Evolutionary conservation across 2,797 vertebrate species (phyloP), one percentile per base, ranked within the genome.

Genomic region (Columba guinea): DNA sequence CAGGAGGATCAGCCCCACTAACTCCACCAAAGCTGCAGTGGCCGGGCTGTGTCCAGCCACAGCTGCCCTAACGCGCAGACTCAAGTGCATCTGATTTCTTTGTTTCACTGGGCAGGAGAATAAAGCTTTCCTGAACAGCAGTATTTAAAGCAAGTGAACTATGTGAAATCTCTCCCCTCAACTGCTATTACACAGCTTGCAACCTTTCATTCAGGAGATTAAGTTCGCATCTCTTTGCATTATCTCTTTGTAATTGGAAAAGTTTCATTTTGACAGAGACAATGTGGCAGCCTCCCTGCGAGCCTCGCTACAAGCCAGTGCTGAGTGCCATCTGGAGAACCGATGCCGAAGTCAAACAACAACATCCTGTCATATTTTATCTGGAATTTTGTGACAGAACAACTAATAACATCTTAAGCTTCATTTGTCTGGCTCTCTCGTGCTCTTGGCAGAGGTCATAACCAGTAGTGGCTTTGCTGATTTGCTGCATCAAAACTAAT

Each of bases 361-460:
- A 97, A 86, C 96, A 96, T 97, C 97, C 97, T 98, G 97, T 97
- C 94, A 93, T 96, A 93, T 95, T 97, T 96, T 96, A 96, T 97
- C 96, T 96, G 97, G 94, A 97, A 97, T 96, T 97, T 97, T 89
- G 96, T 85, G 89, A 90, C 88, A 89, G 95, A 98, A 97, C 92
- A 95, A 95, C 97, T 97, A 97, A 96, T 96, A 97, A 81, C 96
- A 93, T 98, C 97, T 97, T 98, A 97, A 97, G 96, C 97, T 96
- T 98, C 96, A 97, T 97, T 97, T 97, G 97, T 97, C 96, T 97
- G 95, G 94, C 92, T 83, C 87, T 71, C 96, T 94, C 71, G 82
- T 95, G 97, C 96, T 98, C 95, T 97, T 98, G 97, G 97, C 98
- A 97, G 97, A 98, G 98, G 97, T 98, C 97, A 96, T 85, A 97